Evolutionary conservation across 1,140 invertebrate species (phyloP).

Genomic region (Hestina assimilis): DNA sequence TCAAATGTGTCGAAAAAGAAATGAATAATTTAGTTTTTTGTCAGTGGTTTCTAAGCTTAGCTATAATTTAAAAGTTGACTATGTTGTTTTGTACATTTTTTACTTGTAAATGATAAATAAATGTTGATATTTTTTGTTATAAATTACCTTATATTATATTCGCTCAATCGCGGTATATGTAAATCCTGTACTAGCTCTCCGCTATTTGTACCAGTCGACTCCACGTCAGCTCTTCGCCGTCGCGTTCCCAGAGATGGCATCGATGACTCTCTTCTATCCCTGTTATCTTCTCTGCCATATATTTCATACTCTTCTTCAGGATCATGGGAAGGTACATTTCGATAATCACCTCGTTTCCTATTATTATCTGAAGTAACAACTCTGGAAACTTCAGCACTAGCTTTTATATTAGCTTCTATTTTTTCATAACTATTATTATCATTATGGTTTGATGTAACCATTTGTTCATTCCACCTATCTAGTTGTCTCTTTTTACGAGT

Average conservation of each 20-base stretch:
- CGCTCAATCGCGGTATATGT: constrained; percentile 79
- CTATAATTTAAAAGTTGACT: too few species aligned
- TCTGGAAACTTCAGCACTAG: constrained; percentile 61
- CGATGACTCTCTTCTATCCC: constrained; percentile 46
- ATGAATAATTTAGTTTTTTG: too few species aligned
- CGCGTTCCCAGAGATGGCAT: constrained; percentile 54
- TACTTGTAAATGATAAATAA: too few species aligned
- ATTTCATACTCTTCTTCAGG: constrained; percentile 80
- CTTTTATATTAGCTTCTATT: constrained; percentile 84
- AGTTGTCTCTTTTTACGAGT: constrained; percentile 70
- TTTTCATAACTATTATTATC: constrained; percentile 87
- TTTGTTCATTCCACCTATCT: constrained; percentile 78
- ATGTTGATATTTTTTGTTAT: too few species aligned
- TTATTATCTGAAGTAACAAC: constrained; percentile 50
- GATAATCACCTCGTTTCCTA: constrained; percentile 83
- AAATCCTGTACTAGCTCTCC: constrained; percentile 74
- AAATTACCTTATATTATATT: constrained; percentile 73
- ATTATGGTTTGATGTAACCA: constrained; percentile 77
- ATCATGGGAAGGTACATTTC: constrained; percentile 83
- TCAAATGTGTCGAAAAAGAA: too few species aligned
- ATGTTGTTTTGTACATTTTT: too few species aligned
- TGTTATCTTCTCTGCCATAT: constrained; percentile 54
- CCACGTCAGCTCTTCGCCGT: constrained; percentile 58
- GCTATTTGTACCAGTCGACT: constrained; percentile 36
- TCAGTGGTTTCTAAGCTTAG: too few species aligned